phyloP scores from a whole-genome alignment of 2,113 vertebrate genomes.

The Heterochromis multidens region DNA sequence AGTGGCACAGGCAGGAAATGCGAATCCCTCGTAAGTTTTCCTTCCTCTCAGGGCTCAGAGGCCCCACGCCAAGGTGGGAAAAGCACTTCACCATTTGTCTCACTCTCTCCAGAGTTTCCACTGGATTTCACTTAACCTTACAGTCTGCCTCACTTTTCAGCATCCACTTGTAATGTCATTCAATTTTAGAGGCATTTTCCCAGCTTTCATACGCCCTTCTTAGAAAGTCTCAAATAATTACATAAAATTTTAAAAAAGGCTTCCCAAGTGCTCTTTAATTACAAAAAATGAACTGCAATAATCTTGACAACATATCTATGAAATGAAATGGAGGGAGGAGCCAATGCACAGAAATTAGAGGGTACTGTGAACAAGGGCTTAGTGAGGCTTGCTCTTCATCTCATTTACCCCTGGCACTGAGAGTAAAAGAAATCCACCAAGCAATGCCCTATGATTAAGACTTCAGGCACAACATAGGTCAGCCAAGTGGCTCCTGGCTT shows the following conservation, averaged over 20 bases:
- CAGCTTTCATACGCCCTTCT: background rate
- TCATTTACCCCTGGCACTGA: conserved; percentile 11
- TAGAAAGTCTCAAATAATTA: background rate
- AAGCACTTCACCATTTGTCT: conserved; percentile 70
- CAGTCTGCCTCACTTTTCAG: background rate
- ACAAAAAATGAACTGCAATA: background rate
- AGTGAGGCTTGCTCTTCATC: background rate
- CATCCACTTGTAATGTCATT: background rate
- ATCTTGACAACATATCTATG: background rate
- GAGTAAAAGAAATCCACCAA: conserved; percentile 30
- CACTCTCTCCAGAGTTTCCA: conserved; percentile 2
- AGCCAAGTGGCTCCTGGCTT: conserved; percentile 38
- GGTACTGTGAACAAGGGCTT: conserved; percentile 8
- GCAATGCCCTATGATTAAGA: conserved; percentile 59
- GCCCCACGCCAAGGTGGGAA: conserved; percentile 60
- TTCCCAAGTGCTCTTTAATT: background rate
- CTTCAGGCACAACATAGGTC: conserved; percentile 50
- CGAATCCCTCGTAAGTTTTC: conserved; percentile 73
- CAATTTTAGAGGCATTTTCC: background rate
- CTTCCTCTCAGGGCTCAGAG: conserved; percentile 68
- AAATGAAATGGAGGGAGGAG: conserved; percentile 19
- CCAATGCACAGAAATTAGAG: conserved; percentile 34
- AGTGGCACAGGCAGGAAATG: conserved; percentile 68
- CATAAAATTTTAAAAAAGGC: background rate
- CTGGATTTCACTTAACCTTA: conserved; percentile 1